Evolutionary conservation across 1,140 invertebrate species (phyloP).

Genomic region (Aphaenogaster ashmeadi): DNA sequence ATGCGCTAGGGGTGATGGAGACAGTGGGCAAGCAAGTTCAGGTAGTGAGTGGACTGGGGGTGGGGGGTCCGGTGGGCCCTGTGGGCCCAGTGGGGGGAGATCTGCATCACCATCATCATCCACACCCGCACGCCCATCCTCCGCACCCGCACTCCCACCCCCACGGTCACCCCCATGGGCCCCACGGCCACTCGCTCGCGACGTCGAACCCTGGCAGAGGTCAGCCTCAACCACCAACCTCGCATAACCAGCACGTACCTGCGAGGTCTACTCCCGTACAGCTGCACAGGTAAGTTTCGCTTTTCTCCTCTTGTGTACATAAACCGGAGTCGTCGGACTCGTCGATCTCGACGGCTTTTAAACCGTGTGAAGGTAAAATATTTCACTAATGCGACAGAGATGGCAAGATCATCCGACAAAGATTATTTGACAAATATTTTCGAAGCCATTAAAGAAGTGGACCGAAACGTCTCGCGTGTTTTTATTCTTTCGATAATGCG

Average conservation of each 20-base stretch:
- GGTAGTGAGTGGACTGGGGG: slow-evolving; percentile 86
- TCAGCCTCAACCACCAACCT: slow-evolving; percentile 84
- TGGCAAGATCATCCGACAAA: background rate
- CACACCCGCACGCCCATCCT: slow-evolving; percentile 83
- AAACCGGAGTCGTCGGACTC: background rate
- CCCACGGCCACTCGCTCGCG: slow-evolving; percentile 84
- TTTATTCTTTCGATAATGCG: background rate
- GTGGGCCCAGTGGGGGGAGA: slow-evolving; percentile 83
- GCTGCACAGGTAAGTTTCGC: slow-evolving; percentile 81
- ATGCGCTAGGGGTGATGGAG: slow-evolving; percentile 86
- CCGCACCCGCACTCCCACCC: slow-evolving; percentile 85
- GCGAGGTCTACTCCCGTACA: slow-evolving; percentile 85
- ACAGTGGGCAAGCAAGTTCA: slow-evolving; percentile 86
- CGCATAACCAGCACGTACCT: slow-evolving; percentile 85
- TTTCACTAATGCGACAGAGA: slow-evolving; percentile 10
- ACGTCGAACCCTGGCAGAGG: slow-evolving; percentile 83
- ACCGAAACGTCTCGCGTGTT: background rate
- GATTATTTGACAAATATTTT: slow-evolving; percentile 22
- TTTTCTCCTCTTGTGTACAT: background rate
- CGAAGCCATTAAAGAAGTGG: background rate
- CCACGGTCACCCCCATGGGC: slow-evolving; percentile 82
- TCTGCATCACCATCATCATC: slow-evolving; percentile 86
- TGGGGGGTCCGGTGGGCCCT: slow-evolving; percentile 80
- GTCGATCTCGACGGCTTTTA: background rate
- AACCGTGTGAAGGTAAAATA: background rate